phyloP scores from a whole-genome alignment of 2,888 invertebrate genomes.

The Scaptomyza polygonia region DNA sequence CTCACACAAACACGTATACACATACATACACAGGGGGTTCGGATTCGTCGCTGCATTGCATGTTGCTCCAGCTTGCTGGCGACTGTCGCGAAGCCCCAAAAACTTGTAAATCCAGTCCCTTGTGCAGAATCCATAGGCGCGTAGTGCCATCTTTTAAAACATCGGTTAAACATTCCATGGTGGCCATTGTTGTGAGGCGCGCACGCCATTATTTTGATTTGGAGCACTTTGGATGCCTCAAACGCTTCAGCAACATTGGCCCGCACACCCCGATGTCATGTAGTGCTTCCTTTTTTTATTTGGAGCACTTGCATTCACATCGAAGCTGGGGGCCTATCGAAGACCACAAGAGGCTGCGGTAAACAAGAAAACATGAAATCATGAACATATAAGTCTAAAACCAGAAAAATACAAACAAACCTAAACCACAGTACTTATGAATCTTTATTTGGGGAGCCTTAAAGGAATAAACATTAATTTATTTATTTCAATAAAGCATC shows the following conservation, averaged over 20 bases:
- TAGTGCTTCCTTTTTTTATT: not conserved
- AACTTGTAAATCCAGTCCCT: slow-evolving; percentile 35
- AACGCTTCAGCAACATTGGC: slow-evolving; percentile 20
- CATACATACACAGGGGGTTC: slow-evolving; percentile 23
- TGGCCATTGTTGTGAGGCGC: slow-evolving; percentile 26
- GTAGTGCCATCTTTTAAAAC: slow-evolving; percentile 38
- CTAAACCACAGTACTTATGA: slow-evolving; percentile 11
- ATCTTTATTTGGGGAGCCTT: slow-evolving; percentile 3
- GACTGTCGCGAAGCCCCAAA: slow-evolving; percentile 45
- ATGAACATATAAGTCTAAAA: slow-evolving; percentile 48
- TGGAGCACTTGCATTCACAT: slow-evolving; percentile 15
- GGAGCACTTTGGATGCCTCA: slow-evolving; percentile 48
- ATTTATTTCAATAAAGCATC: not conserved
- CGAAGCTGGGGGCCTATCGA: slow-evolving; percentile 54
- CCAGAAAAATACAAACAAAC: slow-evolving; percentile 32
- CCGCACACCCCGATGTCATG: slow-evolving; percentile 35
- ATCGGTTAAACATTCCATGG: slow-evolving; percentile 23
- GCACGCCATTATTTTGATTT: slow-evolving; percentile 34
- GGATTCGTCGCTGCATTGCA: slow-evolving; percentile 51
- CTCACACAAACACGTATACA: not conserved
- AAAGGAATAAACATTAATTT: not conserved
- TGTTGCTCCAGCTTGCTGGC: slow-evolving; percentile 46
- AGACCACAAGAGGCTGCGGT: slow-evolving; percentile 51
- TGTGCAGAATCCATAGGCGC: slow-evolving; percentile 62
- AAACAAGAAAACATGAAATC: not conserved